These are phyloP conservation scores for Athalia cordata DNA, from an alignment of 2,888 invertebrate genomes.

Conservation along the genomic window DNA sequence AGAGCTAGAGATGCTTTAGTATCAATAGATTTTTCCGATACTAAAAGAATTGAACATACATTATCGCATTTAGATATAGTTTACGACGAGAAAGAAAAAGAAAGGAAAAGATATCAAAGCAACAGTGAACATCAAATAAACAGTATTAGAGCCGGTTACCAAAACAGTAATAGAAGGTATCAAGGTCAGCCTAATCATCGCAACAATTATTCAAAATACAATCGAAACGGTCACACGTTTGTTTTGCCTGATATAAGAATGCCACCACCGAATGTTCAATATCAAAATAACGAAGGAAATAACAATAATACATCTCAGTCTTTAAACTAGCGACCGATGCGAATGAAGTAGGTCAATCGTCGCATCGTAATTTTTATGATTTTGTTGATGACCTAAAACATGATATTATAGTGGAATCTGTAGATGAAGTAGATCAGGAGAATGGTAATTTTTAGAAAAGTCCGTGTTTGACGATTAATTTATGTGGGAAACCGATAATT, in stretches of 20 bases:
- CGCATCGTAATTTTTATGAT: constrained; percentile 14
- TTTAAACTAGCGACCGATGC: constrained; percentile 21
- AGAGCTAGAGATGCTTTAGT: constrained; percentile 19
- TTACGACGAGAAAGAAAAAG: background rate
- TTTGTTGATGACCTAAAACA: constrained; percentile 1
- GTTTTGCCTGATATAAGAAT: background rate
- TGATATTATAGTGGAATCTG: background rate
- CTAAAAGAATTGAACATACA: constrained; percentile 17
- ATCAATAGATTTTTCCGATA: constrained; percentile 22
- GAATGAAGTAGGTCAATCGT: background rate
- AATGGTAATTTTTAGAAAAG: background rate
- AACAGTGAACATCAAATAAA: background rate
- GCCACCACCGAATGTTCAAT: background rate
- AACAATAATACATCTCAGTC: background rate
- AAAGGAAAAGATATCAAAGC: background rate
- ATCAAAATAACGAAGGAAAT: background rate
- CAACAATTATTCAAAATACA: background rate
- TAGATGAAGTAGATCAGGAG: background rate
- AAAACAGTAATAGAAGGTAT: background rate
- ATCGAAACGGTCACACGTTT: background rate
- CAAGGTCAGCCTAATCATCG: background rate
- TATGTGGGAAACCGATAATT: background rate
- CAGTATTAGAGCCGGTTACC: background rate
- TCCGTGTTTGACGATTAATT: background rate
- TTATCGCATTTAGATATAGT: constrained; percentile 10